Evolutionary conservation across 1,140 invertebrate species (phyloP).

Genomic region (Homarus americanus): DNA sequence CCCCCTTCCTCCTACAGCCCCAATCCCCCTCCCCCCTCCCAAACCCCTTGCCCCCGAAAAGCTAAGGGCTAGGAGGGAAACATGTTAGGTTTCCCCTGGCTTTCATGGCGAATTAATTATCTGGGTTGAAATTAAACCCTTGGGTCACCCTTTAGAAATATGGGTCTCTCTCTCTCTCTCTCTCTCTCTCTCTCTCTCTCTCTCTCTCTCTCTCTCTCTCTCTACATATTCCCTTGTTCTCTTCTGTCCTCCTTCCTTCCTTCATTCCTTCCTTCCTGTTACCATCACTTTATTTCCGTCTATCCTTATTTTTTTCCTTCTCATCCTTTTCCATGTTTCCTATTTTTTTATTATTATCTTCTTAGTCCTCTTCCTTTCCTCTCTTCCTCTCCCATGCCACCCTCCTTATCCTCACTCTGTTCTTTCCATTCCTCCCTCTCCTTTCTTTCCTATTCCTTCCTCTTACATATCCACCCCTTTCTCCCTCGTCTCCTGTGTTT

Average conservation of each 20-base stretch:
- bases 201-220: not conserved
- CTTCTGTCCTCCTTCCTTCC: too few species aligned
- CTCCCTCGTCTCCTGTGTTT: not conserved
- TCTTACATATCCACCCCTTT: not conserved
- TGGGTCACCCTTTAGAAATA: too few species aligned
- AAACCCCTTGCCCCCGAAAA: not conserved
- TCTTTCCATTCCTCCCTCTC: not conserved
- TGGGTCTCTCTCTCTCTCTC: too few species aligned
- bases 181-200: too few species aligned
- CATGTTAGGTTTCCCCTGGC: too few species aligned
- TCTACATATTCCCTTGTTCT: not conserved
- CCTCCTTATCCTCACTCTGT: not conserved
- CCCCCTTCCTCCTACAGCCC: too few species aligned
- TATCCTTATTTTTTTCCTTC: not conserved
- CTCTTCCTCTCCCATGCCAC: not conserved
- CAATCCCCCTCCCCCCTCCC: not conserved
- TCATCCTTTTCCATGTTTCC: not conserved
- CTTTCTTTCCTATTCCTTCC: not conserved
- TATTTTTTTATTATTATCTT: not conserved
- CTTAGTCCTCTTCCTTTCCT: not conserved
- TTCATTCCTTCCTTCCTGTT: not conserved
- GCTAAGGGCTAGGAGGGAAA: too few species aligned
- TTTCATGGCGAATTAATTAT: too few species aligned
- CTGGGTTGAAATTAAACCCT: too few species aligned
- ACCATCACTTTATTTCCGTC: not conserved